Evolutionary conservation across 2,113 vertebrate genomes (phyloP).

Genomic region (Nerophis ophidion): DNA sequence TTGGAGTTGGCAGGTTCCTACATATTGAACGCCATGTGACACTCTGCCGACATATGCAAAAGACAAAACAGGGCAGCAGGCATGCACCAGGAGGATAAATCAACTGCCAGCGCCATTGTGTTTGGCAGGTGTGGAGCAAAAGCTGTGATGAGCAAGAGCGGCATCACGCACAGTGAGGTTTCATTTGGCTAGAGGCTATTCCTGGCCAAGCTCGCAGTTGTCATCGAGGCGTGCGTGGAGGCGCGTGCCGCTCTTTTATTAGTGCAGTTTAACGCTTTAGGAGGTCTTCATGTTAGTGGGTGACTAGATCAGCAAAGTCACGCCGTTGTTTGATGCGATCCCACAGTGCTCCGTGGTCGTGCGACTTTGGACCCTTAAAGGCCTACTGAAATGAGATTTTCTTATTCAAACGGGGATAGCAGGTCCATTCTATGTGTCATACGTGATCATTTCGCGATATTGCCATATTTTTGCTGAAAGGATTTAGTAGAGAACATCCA

Average conservation of each 20-base stretch:
- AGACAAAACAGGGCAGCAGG: conserved; percentile 1
- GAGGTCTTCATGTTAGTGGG: conserved; percentile 15
- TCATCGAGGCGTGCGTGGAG: conserved; percentile 26
- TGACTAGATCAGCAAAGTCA: neutral
- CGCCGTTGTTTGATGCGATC: neutral
- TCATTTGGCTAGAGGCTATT: conserved; percentile 39
- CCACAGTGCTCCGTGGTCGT: neutral
- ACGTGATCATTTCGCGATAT: too few relatives aligned
- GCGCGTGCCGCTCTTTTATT: conserved; percentile 50
- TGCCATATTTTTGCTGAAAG: too few relatives aligned
- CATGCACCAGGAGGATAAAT: conserved; percentile 15
- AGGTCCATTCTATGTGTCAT: too few relatives aligned
- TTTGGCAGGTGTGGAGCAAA: conserved; percentile 22
- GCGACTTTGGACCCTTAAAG: neutral
- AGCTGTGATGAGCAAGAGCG: conserved; percentile 15
- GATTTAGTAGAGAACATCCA: too few relatives aligned
- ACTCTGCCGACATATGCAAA: conserved; percentile 7
- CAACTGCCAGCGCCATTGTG: conserved; percentile 14
- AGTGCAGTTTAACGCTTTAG: conserved; percentile 27
- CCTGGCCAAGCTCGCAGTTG: conserved; percentile 40
- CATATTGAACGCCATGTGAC: neutral
- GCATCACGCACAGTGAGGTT: conserved; percentile 22
- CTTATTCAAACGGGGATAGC: too few relatives aligned
- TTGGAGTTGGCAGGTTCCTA: too few relatives aligned
- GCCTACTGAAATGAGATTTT: too few relatives aligned